These are phyloP conservation scores for Crax fasciolata DNA, from an alignment of 2,797 vertebrate species.

Conservation along the genomic window DNA sequence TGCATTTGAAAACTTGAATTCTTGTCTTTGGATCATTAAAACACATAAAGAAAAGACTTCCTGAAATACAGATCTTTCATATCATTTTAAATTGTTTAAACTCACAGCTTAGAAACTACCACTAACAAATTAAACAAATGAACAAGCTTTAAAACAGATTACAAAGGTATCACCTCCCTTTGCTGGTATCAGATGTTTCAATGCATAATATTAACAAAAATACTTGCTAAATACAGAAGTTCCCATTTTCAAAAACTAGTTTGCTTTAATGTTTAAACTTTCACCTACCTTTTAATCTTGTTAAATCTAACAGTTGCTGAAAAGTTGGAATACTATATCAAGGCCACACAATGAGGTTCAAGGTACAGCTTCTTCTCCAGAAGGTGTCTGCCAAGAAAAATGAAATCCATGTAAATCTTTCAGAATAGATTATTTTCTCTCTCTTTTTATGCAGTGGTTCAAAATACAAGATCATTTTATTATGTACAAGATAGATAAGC, in stretches of 20 bases:
- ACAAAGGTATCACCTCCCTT: accelerated
- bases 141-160: not conserved
- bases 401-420: not conserved
- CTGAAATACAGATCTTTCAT: not conserved
- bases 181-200: not conserved
- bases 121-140: not conserved
- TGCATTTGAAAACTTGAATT: not conserved
- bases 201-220: not conserved
- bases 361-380: not conserved
- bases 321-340: not conserved
- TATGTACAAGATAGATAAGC: not conserved
- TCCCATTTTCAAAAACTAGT: not conserved
- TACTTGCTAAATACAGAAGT: not conserved
- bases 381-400: not conserved
- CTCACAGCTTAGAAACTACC: not conserved
- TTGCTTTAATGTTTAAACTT: not conserved
- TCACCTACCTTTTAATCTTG: conserved; percentile 14
- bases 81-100: not conserved
- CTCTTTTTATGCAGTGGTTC: not conserved
- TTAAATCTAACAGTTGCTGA: not conserved
- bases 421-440: not conserved
- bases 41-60: not conserved
- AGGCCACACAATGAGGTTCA: not conserved
- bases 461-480: not conserved
- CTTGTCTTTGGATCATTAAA: not conserved